Percentiles rank a stretch among this genome's conserved stretches.
Conservation (phyloP, 2,888 invertebrate species). For the Euclidia mi region DNA sequence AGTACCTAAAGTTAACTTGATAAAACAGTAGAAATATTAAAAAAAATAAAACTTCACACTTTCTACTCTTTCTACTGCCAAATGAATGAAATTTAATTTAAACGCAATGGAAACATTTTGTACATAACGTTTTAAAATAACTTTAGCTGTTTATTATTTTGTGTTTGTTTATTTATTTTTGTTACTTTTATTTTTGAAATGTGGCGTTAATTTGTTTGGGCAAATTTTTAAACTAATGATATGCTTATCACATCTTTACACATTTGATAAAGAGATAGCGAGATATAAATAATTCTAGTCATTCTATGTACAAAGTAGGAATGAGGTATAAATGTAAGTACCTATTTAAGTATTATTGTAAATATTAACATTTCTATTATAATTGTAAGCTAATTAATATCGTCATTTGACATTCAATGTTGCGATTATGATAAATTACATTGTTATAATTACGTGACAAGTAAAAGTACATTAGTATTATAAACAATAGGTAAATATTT, state of each 20-base stretch:
- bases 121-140: neutral
- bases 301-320: constrained; percentile 85
- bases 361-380: constrained; percentile 61
- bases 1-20: too few relatives aligned
- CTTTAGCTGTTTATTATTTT: neutral
- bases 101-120: neutral
- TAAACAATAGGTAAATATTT: too few relatives aligned
- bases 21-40: too few relatives aligned
- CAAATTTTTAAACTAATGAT: constrained; percentile 4
- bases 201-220: too few relatives aligned
- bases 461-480: neutral
- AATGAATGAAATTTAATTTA: too few relatives aligned
- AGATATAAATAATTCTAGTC: constrained; percentile 76
- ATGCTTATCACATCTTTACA: constrained; percentile 8
- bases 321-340: constrained; percentile 55
- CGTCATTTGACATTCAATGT: constrained; percentile 39
- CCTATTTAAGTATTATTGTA: constrained; percentile 60
- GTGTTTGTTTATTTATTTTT: too few relatives aligned
- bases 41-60: too few relatives aligned
- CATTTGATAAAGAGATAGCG: constrained; percentile 38
- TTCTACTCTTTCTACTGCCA: too few relatives aligned
- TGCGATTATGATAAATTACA: constrained; percentile 7
- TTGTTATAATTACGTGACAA: neutral
- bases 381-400: constrained; percentile 37
- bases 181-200: too few relatives aligned